phyloP scores from a whole-genome alignment of 2,888 invertebrate species.

The Cataglyphis cursor region DNA sequence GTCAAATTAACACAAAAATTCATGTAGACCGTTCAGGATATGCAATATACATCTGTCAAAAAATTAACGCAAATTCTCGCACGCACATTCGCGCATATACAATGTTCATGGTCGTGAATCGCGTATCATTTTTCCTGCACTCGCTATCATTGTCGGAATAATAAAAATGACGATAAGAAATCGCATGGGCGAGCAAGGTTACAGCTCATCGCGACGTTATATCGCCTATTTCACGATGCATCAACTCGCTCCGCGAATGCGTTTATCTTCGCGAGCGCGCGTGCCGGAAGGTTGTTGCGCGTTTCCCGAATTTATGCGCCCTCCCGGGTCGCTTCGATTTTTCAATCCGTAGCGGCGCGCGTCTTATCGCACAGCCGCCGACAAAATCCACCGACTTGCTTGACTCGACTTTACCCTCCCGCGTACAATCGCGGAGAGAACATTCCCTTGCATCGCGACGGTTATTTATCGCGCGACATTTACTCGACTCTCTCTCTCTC shows the following conservation, averaged over 20 bases:
- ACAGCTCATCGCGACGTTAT: constrained; percentile 1
- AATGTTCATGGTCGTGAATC: not conserved
- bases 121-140: not conserved
- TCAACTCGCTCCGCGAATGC: constrained; percentile 24
- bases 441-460: not conserved
- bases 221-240: constrained; percentile 37
- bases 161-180: not conserved
- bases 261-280: constrained; percentile 36
- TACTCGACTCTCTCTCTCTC: constrained; percentile 5
- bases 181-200: not conserved
- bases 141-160: not conserved
- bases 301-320: constrained; percentile 34
- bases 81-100: not conserved
- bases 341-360: constrained; percentile 29
- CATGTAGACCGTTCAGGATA: too few relatives aligned
- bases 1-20: too few relatives aligned
- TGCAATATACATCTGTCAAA: too few relatives aligned
- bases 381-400: constrained; percentile 14
- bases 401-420: not conserved
- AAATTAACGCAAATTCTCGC: not conserved
- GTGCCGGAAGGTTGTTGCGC: constrained; percentile 36
- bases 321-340: constrained; percentile 46
- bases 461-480: constrained; percentile 38
- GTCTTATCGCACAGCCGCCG: constrained; percentile 27
- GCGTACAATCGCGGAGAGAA: constrained; percentile 21